Evolutionary conservation across 92 coral and sea anemone species (phyloP), one percentile per base, ranked within the genome.

Genomic region (Micromussa lordhowensis): DNA sequence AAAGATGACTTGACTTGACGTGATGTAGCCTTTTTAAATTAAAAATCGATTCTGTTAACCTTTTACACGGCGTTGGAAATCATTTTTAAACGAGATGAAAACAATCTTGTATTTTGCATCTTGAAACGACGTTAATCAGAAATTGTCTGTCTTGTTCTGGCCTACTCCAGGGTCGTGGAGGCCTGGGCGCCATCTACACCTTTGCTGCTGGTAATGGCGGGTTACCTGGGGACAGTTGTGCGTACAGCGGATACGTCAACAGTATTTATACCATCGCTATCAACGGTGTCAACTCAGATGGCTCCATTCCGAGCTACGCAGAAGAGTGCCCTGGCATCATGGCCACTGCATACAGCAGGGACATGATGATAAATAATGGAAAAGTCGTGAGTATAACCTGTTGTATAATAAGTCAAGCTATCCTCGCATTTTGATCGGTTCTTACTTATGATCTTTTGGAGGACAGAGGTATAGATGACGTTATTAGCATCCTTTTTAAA

Each of bases 191-290:
- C 70, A 82, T 88, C 74, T 88, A 88, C 82, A 63, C 80, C 3
- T 88, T 88, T 55, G 68, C 87, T 11, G 80, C 82, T 32, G 91
- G 91, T 0, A 81, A 82, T 82, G 91, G 91, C 31, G 88, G 91
- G 14, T 5, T 88, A 11, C 22, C 7, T 53, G 49, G 58, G 9
- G 88, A 88, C 75, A 54, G 82, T 35, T 82, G 91, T 53, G 87
- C 87, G 49, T 88, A 88, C 51, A 88, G 74, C 38, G 87, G 87
- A 22, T 88, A 88, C 73, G 91, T 88, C 3, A 88, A 88, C 80
- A 88, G 91, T 58, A 88, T 88, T 32, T 82, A 80, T 68, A 82
- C 92, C 14, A 83, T 88, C 26, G 92, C 92, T 34, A 88, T 88
- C 82, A 88, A 75, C 30, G 88, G 92, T 28, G 84, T 88, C 11